phyloP scores from a whole-genome alignment of 2,888 invertebrate genomes.

The Odontomyia ornata region DNA sequence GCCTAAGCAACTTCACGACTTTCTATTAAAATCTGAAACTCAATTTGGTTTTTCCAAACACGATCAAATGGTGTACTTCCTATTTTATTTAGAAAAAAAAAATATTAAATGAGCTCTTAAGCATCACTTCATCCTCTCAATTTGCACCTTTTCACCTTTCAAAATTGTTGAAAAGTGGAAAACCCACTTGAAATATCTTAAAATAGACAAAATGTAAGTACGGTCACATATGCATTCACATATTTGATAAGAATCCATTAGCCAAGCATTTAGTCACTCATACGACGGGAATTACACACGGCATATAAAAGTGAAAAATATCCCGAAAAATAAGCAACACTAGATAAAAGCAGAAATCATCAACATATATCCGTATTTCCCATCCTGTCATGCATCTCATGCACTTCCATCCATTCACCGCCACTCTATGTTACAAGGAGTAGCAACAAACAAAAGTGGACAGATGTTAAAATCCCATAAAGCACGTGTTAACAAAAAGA shows the following conservation, averaged over 20 bases:
- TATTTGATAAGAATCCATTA: slow-evolving; percentile 20
- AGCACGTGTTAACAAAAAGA: slow-evolving; percentile 43
- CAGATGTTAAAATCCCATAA: slow-evolving; percentile 40
- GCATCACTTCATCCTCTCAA: not conserved
- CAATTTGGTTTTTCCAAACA: no score
- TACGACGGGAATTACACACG: no score
- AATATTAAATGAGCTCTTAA: not conserved
- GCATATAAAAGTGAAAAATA: not conserved
- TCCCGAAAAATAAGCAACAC: slow-evolving; percentile 2
- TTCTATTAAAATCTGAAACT: no score
- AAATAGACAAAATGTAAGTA: not conserved
- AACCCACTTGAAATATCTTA: slow-evolving; percentile 30
- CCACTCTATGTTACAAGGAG: no score
- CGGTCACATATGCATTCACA: no score
- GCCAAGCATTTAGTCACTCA: not conserved
- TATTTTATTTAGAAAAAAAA: no score
- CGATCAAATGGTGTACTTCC: no score
- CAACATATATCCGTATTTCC: no score
- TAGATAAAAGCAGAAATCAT: no score
- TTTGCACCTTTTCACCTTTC: slow-evolving; percentile 36
- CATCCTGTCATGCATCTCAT: no score
- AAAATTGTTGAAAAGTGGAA: not conserved
- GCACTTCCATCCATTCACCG: no score
- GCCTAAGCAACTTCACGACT: no score
- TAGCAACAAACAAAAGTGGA: slow-evolving; percentile 28